These are phyloP conservation scores for Stylophora pistillata DNA, from an alignment of 64 coral and sea anemone species.

Conservation along the genomic window DNA sequence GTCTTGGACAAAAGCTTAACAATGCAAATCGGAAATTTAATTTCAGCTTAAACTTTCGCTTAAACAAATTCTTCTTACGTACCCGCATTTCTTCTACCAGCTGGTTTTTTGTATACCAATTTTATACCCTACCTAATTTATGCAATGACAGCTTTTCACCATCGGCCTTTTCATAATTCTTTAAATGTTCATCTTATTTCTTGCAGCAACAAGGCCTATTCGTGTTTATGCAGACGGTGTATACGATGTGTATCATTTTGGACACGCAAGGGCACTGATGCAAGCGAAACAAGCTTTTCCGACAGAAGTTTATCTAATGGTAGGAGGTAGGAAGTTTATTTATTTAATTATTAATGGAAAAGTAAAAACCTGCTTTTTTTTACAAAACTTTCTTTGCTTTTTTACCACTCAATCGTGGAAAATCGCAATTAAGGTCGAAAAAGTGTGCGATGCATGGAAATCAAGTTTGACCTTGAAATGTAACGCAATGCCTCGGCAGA, in stretches of 20 bases:
- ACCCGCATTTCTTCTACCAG: too few species aligned
- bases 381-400: neutral
- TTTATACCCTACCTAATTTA: too few species aligned
- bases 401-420: neutral
- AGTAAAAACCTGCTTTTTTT: neutral
- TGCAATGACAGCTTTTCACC: too few species aligned
- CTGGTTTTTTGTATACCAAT: too few species aligned
- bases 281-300: constrained; percentile 90
- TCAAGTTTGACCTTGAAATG: neutral
- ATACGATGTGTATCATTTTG: constrained; percentile 92
- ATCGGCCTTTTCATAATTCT: neutral
- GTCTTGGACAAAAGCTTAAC: too few species aligned
- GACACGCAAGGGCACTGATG: constrained; percentile 91
- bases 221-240: constrained; percentile 97
- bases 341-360: constrained; percentile 30
- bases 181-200: neutral
- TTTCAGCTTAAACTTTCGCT: neutral
- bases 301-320: constrained; percentile 88
- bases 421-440: neutral
- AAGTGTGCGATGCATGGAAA: neutral
- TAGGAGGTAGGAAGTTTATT: constrained; percentile 74
- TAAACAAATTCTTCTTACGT: neutral
- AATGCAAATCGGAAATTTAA: neutral
- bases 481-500: neutral
- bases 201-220: constrained; percentile 89